Percentiles rank a stretch among this genome's conserved stretches.
Conservation (phyloP, 2,888 invertebrate genomes). For the Pterostichus madidus region DNA sequence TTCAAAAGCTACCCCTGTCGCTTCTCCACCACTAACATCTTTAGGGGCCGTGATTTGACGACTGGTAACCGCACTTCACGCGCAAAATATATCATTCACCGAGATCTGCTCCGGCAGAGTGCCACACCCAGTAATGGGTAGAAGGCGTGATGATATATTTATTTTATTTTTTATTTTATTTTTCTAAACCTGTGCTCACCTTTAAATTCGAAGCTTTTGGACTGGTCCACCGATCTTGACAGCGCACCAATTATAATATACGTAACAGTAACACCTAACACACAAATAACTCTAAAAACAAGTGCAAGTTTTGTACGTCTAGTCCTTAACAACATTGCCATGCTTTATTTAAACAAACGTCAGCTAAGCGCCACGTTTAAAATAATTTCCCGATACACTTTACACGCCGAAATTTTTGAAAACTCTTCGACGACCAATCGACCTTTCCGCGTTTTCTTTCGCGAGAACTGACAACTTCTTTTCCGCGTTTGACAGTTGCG, state of each 20-base stretch:
- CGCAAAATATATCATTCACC: too few species aligned
- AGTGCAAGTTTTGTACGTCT: slow-evolving; percentile 72
- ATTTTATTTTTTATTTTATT: too few species aligned
- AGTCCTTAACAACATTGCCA: slow-evolving; percentile 75
- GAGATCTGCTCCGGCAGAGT: too few species aligned
- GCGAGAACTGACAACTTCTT: too few species aligned
- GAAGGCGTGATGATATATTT: too few species aligned
- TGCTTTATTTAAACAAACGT: slow-evolving; percentile 68
- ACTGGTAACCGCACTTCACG: too few species aligned
- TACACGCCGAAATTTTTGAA: slow-evolving; percentile 9
- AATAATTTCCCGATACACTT: slow-evolving; percentile 11
- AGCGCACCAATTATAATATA: slow-evolving; percentile 72
- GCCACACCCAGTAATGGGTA: too few species aligned
- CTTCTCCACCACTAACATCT: too few species aligned
- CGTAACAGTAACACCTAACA: slow-evolving; percentile 72
- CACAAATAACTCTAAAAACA: slow-evolving; percentile 73
- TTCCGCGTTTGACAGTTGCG: slow-evolving; percentile 1
- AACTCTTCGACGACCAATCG: slow-evolving; percentile 1
- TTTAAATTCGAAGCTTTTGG: neutral
- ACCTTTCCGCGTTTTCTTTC: neutral
- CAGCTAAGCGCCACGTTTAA: slow-evolving; percentile 43
- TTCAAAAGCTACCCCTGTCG: too few species aligned
- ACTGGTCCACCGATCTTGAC: slow-evolving; percentile 48
- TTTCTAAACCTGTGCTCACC: neutral
- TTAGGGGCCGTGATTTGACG: too few species aligned